phyloP scores from a whole-genome alignment of 2,888 invertebrate genomes.

The Drosophila tripunctata region DNA sequence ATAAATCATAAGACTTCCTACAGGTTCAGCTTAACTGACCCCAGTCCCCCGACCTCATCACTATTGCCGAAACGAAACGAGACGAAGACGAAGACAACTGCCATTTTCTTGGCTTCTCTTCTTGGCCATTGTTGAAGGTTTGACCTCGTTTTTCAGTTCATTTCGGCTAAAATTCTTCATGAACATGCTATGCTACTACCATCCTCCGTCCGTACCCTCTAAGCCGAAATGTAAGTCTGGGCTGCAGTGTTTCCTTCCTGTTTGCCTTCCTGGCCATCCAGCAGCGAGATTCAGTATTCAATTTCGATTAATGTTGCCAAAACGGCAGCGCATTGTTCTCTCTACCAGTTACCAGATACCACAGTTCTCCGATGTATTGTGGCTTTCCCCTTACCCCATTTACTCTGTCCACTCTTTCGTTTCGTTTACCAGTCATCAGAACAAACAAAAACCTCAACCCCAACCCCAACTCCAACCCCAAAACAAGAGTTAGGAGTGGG shows the following conservation, averaged over 20 bases:
- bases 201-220: too few relatives aligned
- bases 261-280: constrained; percentile 34
- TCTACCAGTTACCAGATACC: neutral
- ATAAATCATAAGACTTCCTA: constrained; percentile 72
- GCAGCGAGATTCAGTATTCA: constrained; percentile 53
- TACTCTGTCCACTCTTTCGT: neutral
- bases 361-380: constrained; percentile 2
- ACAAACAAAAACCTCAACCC: constrained; percentile 1
- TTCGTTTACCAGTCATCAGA: constrained; percentile 64
- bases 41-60: neutral
- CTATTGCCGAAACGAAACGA: constrained; percentile 5
- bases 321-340: constrained; percentile 45
- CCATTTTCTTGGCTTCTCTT: constrained; percentile 25
- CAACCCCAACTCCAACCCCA: neutral
- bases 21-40: constrained; percentile 21
- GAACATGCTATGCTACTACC: too few relatives aligned
- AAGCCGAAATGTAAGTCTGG: neutral
- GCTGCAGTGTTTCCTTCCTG: constrained; percentile 63
- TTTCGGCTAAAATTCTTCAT: constrained; percentile 26
- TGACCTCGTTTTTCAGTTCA: constrained; percentile 62
- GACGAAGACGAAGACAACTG: constrained; percentile 16
- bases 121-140: constrained; percentile 13
- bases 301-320: constrained; percentile 72
- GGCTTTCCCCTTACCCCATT: constrained; percentile 4
- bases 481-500: neutral